phyloP scores from a whole-genome alignment of 2,113 vertebrate genomes.

The Dipodomys stephensi region DNA sequence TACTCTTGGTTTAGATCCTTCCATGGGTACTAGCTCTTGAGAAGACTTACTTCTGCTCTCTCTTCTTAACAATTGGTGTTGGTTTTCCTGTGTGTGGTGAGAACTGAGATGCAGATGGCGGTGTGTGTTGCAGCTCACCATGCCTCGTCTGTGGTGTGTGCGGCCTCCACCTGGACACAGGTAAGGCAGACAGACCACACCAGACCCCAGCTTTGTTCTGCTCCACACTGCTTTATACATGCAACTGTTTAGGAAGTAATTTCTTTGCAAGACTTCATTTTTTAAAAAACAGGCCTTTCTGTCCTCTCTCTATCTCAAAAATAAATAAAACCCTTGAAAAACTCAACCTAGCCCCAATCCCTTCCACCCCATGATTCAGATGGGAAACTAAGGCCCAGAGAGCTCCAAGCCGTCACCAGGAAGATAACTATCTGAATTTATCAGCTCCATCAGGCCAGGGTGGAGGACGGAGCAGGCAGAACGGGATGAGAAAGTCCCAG shows the following conservation, averaged over 20 bases:
- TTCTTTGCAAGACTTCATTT: neutral
- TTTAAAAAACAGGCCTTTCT: neutral
- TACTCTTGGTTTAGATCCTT: neutral
- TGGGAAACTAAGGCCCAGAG: neutral
- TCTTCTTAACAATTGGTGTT: neutral
- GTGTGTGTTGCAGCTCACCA: neutral
- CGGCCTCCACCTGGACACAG: neutral
- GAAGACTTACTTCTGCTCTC: neutral
- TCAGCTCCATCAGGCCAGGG: neutral
- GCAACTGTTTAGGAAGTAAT: neutral
- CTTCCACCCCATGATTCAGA: neutral
- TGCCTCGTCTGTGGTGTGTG: no score
- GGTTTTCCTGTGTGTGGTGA: conserved; percentile 16
- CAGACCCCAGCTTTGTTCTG: neutral
- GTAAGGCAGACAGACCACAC: neutral
- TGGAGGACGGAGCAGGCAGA: neutral
- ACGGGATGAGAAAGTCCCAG: neutral
- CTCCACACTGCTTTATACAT: neutral
- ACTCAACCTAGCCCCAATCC: neutral
- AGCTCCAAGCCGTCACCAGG: neutral
- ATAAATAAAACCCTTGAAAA: neutral
- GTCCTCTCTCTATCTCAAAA: no score
- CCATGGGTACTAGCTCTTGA: neutral
- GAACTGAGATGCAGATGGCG: neutral
- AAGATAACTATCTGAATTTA: neutral